Percentiles rank a stretch among this genome's conserved stretches.
These are phyloP conservation scores for Loris lydekkerianus DNA, from an alignment of 2,797 vertebrate genomes.

Conservation along the genomic window DNA sequence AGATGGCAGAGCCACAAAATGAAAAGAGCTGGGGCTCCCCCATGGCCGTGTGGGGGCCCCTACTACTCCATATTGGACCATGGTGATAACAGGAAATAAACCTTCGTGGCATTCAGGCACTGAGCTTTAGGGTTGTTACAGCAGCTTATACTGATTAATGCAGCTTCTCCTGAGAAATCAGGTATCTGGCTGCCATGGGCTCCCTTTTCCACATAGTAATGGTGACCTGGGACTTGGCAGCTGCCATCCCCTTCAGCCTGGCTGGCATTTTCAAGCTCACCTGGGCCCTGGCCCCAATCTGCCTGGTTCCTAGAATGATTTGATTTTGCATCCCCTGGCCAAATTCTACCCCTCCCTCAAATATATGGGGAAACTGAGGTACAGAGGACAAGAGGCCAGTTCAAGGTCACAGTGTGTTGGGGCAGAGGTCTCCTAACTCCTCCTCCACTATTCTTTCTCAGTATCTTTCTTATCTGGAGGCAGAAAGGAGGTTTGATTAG, in stretches of 20 bases:
- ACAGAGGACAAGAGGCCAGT: not conserved
- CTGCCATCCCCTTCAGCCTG: not conserved
- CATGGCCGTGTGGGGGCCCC: no score
- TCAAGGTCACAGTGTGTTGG: not conserved
- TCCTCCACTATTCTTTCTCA: not conserved
- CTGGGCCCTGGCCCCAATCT: not conserved
- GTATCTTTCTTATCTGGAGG: not conserved
- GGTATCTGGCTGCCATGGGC: not conserved
- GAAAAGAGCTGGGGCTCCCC: rapidly evolving
- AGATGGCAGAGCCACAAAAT: not conserved
- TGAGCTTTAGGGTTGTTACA: not conserved
- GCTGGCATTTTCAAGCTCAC: not conserved
- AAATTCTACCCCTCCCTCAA: not conserved
- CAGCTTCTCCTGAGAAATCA: not conserved
- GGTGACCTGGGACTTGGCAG: not conserved
- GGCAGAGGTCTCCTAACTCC: not conserved
- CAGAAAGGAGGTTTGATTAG: not conserved
- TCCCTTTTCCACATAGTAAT: not conserved
- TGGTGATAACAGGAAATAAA: not conserved
- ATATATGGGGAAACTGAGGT: not conserved
- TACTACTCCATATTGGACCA: not conserved
- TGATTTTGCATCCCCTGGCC: not conserved
- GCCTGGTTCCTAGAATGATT: not conserved
- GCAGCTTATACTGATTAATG: not conserved
- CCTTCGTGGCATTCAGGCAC: rapidly evolving